Evolutionary conservation across 2,113 vertebrate species (phyloP), one percentile per base, ranked within the genome.

Genomic region (Cygnus atratus): DNA sequence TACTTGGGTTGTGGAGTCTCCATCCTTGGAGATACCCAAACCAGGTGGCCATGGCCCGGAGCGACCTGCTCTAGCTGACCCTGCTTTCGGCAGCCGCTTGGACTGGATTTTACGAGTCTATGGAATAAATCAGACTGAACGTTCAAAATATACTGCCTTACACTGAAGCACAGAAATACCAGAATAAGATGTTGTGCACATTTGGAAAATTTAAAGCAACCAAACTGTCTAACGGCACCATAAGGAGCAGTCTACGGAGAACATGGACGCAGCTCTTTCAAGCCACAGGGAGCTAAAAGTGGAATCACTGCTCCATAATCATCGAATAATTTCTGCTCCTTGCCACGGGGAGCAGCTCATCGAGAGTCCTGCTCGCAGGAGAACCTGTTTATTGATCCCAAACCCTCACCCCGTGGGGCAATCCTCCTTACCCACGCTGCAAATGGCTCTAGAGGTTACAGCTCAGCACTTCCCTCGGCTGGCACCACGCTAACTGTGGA

Each of bases 401-500:
- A 59, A 76, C 28, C 77, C 21, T 50, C 48, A 24, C 7, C 44
- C 26, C 70, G 26, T 2, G 17, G 9, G 9, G 58, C 9, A 44
- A 50, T 33, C 1, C 5, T 41, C 22, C 43, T 43, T 13, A 1
- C 52, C 29, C 57, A 62, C 24, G 55, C 17, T 14, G 1, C 4
- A 16, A 62, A 6, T 0, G 9, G 33, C 24, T 59, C 52, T 10
- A 7, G 76, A 84, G 48, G 28, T 26, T 54, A 26, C 52, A 13
- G 52, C 25, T 26, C 52, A 13, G 20, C 13, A 20, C 18, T 6
- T 61, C 31, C 31, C 35, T 50, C 43, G 41, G 1, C 13, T 8
- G 58, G 65, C 28, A 15, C 48, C 46, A 20, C 57, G 67, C 12
- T 5, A 43, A 13, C 0, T 0, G 24, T 8, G 43, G 37, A 26